Percentiles rank a stretch among this genome's conserved stretches.
Evolutionary conservation across 2,113 vertebrate species (phyloP).

Genomic region (Mustelus asterias): DNA sequence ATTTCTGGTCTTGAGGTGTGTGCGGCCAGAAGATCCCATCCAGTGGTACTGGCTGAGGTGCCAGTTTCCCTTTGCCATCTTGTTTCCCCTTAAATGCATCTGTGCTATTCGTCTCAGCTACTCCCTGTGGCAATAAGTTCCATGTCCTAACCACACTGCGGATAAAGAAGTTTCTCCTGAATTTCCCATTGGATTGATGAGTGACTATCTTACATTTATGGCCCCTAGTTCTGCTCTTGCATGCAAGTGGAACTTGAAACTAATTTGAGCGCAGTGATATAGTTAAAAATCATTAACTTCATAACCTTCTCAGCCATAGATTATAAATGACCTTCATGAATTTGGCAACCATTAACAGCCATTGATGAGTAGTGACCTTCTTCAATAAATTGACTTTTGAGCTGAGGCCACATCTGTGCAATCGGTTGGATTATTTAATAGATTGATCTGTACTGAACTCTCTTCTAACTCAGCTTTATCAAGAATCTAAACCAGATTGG

Average conservation of each 20-base stretch:
- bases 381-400: background rate
- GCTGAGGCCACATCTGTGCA: background rate
- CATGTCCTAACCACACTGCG: background rate
- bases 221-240: background rate
- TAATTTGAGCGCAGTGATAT: constrained; percentile 17
- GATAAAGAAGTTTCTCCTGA: background rate
- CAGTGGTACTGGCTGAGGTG: background rate
- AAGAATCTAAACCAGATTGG: background rate
- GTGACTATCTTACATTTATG: background rate
- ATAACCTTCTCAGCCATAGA: background rate
- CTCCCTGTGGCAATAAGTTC: no score
- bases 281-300: background rate
- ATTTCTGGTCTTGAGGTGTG: no score
- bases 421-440: background rate
- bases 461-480: background rate
- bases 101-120: background rate
- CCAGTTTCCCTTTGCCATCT: background rate
- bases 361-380: background rate
- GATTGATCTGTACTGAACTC: background rate
- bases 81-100: background rate
- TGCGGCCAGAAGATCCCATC: no score
- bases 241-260: background rate
- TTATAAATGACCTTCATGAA: background rate
- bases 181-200: background rate
- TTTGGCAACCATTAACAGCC: background rate